phyloP scores from a whole-genome alignment of 2,888 invertebrate genomes.

The Aquatica leii region DNA sequence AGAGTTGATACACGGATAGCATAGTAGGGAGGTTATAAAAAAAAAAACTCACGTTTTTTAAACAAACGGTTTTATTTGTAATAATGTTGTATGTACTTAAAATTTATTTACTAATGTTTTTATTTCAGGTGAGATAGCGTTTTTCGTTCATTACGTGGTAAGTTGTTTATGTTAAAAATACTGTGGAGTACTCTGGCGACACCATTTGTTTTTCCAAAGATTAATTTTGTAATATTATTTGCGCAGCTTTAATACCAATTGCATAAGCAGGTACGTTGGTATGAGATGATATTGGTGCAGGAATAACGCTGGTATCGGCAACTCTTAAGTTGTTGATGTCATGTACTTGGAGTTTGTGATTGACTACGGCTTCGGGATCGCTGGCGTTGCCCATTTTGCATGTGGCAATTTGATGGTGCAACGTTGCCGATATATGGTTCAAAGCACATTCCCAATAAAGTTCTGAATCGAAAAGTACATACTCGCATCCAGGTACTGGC shows the following conservation, averaged over 20 bases:
- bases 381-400: slow-evolving; percentile 74
- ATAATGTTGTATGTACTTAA: too few relatives aligned
- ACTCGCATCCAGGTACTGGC: slow-evolving; percentile 62
- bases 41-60: too few relatives aligned
- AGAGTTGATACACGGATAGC: too few relatives aligned
- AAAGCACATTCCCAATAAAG: slow-evolving; percentile 77
- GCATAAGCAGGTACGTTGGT: slow-evolving; percentile 74
- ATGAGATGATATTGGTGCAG: slow-evolving; percentile 71
- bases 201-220: too few relatives aligned
- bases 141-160: too few relatives aligned
- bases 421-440: slow-evolving; percentile 50
- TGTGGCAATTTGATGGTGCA: slow-evolving; percentile 62
- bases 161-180: too few relatives aligned
- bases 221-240: slow-evolving; percentile 61
- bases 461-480: slow-evolving; percentile 65
- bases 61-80: too few relatives aligned
- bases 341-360: slow-evolving; percentile 68
- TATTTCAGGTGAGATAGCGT: too few relatives aligned
- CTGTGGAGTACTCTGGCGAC: too few relatives aligned
- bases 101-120: too few relatives aligned
- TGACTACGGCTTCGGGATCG: slow-evolving; percentile 72
- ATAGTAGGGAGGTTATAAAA: too few relatives aligned
- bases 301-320: slow-evolving; percentile 74
- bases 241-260: slow-evolving; percentile 75
- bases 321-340: slow-evolving; percentile 70